Evolutionary conservation across 2,797 vertebrate species (phyloP).

Genomic region (Monodelphis domestica): DNA sequence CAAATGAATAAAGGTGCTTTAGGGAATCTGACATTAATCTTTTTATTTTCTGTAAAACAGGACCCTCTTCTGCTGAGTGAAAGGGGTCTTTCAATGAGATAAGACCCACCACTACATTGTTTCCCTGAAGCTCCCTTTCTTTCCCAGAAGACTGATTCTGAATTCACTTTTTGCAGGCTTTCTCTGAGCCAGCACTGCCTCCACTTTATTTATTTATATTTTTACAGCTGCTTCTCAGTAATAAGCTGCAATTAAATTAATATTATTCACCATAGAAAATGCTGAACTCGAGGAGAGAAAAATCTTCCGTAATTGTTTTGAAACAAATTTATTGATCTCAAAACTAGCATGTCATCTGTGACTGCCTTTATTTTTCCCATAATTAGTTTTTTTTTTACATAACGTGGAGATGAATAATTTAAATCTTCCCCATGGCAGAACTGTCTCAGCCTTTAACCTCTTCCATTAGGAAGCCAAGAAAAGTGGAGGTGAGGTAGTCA

Average conservation of each 20-base stretch:
- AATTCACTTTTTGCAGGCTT: background rate
- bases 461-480: background rate
- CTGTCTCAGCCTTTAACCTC: constrained; percentile 33
- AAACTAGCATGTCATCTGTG: constrained; percentile 8
- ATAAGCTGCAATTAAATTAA: constrained; percentile 30
- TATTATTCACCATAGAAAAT: constrained; percentile 21
- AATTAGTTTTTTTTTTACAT: constrained; percentile 3
- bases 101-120: background rate
- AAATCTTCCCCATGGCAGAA: constrained; percentile 6
- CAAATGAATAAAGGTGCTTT: background rate
- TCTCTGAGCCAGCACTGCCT: background rate
- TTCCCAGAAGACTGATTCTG: background rate
- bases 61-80: background rate
- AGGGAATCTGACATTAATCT: background rate
- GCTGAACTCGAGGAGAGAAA: background rate
- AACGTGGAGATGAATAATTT: constrained; percentile 8
- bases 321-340: constrained; percentile 16
- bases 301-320: constrained; percentile 44
- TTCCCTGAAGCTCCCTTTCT: background rate
- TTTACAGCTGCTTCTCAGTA: constrained; percentile 32
- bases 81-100: background rate
- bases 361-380: constrained; percentile 17
- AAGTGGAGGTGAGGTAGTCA: background rate
- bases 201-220: background rate
- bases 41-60: background rate